Evolutionary conservation across 2,888 invertebrate species (phyloP).

Genomic region (Dioctria rufipes): DNA sequence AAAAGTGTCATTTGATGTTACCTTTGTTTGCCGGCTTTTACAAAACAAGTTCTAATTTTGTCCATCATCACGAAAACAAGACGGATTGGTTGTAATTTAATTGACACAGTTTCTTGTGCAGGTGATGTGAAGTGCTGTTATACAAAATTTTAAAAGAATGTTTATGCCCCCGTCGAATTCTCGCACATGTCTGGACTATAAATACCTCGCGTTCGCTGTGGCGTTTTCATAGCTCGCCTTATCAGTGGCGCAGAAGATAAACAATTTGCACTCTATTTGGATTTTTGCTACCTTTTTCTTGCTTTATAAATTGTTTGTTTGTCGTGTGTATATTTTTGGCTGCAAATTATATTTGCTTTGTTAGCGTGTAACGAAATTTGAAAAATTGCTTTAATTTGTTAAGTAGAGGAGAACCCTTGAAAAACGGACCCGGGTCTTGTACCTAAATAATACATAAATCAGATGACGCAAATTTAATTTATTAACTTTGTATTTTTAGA

Average conservation of each 20-base stretch:
- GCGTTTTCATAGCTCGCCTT: constrained; percentile 3
- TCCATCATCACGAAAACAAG: neutral
- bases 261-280: constrained; percentile 18
- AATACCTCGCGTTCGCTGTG: constrained; percentile 7
- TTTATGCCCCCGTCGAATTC: constrained; percentile 28
- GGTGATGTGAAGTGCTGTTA: constrained; percentile 11
- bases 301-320: neutral
- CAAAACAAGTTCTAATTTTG: neutral
- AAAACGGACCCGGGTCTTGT: neutral
- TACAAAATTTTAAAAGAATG: neutral
- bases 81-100: constrained; percentile 10
- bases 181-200: constrained; percentile 24
- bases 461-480: constrained; percentile 38
- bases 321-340: neutral
- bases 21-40: constrained; percentile 13
- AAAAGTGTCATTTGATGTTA: neutral
- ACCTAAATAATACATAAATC: neutral
- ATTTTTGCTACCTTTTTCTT: neutral
- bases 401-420: neutral
- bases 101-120: constrained; percentile 9
- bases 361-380: constrained; percentile 7
- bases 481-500: constrained; percentile 44
- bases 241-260: constrained; percentile 20
- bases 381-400: constrained; percentile 31
- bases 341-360: neutral